These are phyloP conservation scores for Cyanistes caeruleus DNA, from an alignment of 2,113 vertebrate species.

Conservation along the genomic window DNA sequence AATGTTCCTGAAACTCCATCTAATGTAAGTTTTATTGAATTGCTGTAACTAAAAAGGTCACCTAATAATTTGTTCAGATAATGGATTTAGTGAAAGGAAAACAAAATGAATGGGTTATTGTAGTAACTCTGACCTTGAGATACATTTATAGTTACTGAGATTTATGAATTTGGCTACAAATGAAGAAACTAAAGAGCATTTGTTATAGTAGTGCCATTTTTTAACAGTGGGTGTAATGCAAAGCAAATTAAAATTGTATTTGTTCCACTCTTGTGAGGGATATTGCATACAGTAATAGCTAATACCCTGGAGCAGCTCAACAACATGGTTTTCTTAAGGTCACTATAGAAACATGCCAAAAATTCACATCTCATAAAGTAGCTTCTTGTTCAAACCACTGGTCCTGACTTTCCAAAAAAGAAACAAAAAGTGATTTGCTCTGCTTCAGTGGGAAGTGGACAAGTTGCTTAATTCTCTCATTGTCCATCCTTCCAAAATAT, in stretches of 20 bases:
- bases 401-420: neutral
- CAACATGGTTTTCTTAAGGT: neutral
- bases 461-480: neutral
- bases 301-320: neutral
- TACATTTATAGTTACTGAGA: conserved; percentile 48
- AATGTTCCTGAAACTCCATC: conserved; percentile 87
- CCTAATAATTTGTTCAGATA: conserved; percentile 80
- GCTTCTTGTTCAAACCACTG: neutral
- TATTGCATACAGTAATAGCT: neutral
- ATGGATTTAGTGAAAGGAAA: conserved; percentile 77
- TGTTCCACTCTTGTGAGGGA: neutral
- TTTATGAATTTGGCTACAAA: conserved; percentile 58
- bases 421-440: neutral
- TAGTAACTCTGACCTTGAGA: conserved; percentile 74
- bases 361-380: neutral
- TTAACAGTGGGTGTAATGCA: neutral
- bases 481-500: neutral
- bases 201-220: neutral
- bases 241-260: neutral
- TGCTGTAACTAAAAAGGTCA: conserved; percentile 83
- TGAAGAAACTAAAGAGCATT: conserved; percentile 45
- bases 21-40: conserved; percentile 88
- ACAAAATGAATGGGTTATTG: conserved; percentile 75
- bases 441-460: neutral
- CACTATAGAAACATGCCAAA: neutral